Base-by-base conservation (phyloP, 2,888 invertebrate species). In the Brenthis ino region DNA sequence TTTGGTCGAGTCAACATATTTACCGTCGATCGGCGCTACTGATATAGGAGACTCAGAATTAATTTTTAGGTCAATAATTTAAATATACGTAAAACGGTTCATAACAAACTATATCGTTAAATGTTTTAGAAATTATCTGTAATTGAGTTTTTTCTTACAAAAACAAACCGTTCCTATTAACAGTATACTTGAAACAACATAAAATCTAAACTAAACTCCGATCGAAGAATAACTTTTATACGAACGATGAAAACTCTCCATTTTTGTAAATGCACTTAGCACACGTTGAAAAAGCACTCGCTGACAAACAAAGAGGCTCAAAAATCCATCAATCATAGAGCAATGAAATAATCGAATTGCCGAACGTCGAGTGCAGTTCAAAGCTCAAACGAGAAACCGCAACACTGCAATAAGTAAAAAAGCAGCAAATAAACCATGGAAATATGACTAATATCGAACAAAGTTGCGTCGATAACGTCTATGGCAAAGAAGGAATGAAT, bases 291-390 rank as follows among this genome's bases (percentile, higher is more conserved):
- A 85, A 85, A 84, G 85, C 85, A 81, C 82, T 80, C 82, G 74
- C 77, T 71, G 71, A 69, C 75, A 76, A 79, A 83, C 81, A 85
- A 83, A 84, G 83, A 81, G 81, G 86, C 84, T 85, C 81, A 80
- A 84, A 83, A 85, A 87, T 83, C 83, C 88, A 88, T 90, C 91
- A 91, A 93, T 92, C 92, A 91, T 89, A 92, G 91, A 85, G 85
- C 83, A 86, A 87, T 86, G 87, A 85, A 86, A 89, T 91, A 90
- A 91, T 91, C 89, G 87, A 88, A 90, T 91, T 87, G 84, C 82
- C 85, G 85, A 88, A 87, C 86, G 86, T 83, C 84, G 87, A 88
- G 86, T 82, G 86, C 86, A 85, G 87, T 85, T 86, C 90, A 91
- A 91, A 91, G 88, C 82, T 88, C 83, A 75, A 85, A 86, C 85